A percentile compares a stretch with the other conserved stretches of the same genome.
Evolutionary conservation across 2,797 vertebrate genomes (phyloP).

Genomic region (Harpagifer antarcticus): DNA sequence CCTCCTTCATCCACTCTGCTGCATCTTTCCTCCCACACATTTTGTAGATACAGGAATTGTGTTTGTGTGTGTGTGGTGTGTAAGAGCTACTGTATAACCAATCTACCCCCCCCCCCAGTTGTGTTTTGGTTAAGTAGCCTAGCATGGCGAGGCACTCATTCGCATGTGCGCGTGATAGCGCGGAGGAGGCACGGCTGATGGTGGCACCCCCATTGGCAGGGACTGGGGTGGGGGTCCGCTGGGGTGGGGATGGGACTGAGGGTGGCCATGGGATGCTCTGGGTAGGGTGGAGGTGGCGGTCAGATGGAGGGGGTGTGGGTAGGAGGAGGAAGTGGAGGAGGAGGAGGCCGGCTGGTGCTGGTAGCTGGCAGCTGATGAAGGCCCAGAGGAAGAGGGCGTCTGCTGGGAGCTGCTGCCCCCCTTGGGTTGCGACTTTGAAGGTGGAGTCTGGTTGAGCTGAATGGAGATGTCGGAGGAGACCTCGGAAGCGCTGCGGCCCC

Average conservation of each 20-base stretch:
- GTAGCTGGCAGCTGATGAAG: slow-evolving; percentile 79
- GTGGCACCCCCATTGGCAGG: slow-evolving; percentile 77
- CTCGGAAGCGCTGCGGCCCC: slow-evolving; percentile 90
- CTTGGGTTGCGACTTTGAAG: slow-evolving; percentile 63
- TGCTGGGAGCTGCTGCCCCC: slow-evolving; percentile 72
- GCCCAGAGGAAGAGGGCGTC: slow-evolving; percentile 78
- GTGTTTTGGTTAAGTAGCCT: slow-evolving; percentile 47
- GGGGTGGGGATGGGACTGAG: slow-evolving; percentile 58
- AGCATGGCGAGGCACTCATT: slow-evolving; percentile 87
- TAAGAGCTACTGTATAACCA: slow-evolving; percentile 37
- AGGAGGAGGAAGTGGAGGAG: slow-evolving; percentile 84
- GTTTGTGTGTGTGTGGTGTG: slow-evolving; percentile 50
- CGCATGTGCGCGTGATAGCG: slow-evolving; percentile 84
- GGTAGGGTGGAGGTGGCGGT: slow-evolving; percentile 70
- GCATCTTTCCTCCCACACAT: slow-evolving; percentile 55
- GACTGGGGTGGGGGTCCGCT: slow-evolving; percentile 72
- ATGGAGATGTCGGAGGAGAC: slow-evolving; percentile 95
- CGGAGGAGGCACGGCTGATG: slow-evolving; percentile 80
- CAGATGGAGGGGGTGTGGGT: slow-evolving; percentile 79
- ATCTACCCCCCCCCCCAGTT: slow-evolving; percentile 7
- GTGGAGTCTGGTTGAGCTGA: slow-evolving; percentile 92
- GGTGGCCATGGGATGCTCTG: slow-evolving; percentile 50
- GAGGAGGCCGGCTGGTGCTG: slow-evolving; percentile 79
- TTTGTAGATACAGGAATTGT: slow-evolving; percentile 30
- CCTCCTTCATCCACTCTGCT: slow-evolving; percentile 34